Conservation (phyloP, 2,113 vertebrate genomes). For the Sinocyclocheilus grahami region DNA sequence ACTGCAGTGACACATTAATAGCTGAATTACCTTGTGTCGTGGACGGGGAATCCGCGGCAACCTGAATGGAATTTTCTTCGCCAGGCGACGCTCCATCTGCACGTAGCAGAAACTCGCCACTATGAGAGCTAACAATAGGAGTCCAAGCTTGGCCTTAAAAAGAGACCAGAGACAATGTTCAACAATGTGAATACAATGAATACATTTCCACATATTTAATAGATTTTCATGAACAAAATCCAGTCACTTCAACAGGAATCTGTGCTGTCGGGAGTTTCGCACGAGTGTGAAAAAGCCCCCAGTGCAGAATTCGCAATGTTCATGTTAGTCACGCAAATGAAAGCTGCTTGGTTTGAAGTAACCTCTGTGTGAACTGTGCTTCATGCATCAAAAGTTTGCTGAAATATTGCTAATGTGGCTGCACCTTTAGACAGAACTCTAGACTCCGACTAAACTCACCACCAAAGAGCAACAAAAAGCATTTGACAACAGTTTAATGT, state of each 20-base stretch:
- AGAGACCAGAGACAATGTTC: not conserved
- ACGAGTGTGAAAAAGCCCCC: not conserved
- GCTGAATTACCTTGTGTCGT: slow-evolving; percentile 77
- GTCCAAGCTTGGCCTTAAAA: slow-evolving; percentile 84
- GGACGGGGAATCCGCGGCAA: slow-evolving; percentile 91
- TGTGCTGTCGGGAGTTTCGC: not conserved
- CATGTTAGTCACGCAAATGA: not conserved
- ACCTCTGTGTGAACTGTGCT: not conserved
- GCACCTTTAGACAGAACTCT: not conserved
- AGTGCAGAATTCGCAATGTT: not conserved
- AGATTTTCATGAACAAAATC: not conserved
- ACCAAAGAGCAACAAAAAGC: not conserved
- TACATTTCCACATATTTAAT: not conserved
- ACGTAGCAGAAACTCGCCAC: slow-evolving; percentile 77
- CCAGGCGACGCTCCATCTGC: slow-evolving; percentile 86
- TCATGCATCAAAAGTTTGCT: not conserved
- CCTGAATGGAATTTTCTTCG: slow-evolving; percentile 66
- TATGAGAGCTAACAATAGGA: slow-evolving; percentile 80
- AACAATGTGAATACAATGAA: too few species aligned
- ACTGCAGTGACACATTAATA: not conserved
- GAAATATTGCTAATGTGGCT: not conserved
- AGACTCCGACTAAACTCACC: not conserved
- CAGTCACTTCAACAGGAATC: not conserved
- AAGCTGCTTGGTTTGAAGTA: not conserved
- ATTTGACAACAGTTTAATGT: not conserved